These are phyloP conservation scores for Colostygia pectinataria DNA, from an alignment of 2,888 invertebrate species.

Conservation along the genomic window DNA sequence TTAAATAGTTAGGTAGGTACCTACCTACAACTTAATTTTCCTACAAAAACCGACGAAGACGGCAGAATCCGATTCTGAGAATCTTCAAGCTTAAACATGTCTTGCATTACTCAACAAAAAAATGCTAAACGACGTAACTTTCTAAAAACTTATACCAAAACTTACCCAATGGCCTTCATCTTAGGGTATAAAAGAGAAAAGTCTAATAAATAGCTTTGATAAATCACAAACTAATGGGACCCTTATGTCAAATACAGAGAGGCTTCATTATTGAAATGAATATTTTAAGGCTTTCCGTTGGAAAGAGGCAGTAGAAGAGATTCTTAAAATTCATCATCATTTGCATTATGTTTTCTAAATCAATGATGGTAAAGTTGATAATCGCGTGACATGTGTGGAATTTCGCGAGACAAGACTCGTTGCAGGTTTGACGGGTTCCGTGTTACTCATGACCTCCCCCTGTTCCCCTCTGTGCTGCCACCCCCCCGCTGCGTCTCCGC, in stretches of 20 bases:
- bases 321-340: slow-evolving; percentile 32
- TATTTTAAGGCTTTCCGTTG: slow-evolving; percentile 57
- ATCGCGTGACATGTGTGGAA: slow-evolving; percentile 43
- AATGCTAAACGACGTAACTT: slow-evolving; percentile 3
- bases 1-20: too few relatives aligned
- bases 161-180: slow-evolving; percentile 5
- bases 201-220: slow-evolving; percentile 6
- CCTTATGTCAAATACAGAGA: slow-evolving; percentile 63
- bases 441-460: slow-evolving; percentile 65
- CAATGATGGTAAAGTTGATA: slow-evolving; percentile 33
- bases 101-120: slow-evolving; percentile 55
- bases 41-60: slow-evolving; percentile 49
- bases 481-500: slow-evolving; percentile 53
- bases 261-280: slow-evolving; percentile 64
- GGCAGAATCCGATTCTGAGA: slow-evolving; percentile 67
- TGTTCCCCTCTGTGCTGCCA: slow-evolving; percentile 37
- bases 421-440: slow-evolving; percentile 79
- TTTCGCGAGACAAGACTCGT: slow-evolving; percentile 70
- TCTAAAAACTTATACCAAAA: slow-evolving; percentile 21
- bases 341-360: slow-evolving; percentile 2
- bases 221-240: slow-evolving; percentile 58
- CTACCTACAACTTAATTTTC: slow-evolving; percentile 71
- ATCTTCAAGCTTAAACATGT: slow-evolving; percentile 61
- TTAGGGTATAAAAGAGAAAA: slow-evolving; percentile 26
- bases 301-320: slow-evolving; percentile 61